These are phyloP conservation scores for Ellobium chinense DNA, from an alignment of 2,888 invertebrate species.

Conservation along the genomic window DNA sequence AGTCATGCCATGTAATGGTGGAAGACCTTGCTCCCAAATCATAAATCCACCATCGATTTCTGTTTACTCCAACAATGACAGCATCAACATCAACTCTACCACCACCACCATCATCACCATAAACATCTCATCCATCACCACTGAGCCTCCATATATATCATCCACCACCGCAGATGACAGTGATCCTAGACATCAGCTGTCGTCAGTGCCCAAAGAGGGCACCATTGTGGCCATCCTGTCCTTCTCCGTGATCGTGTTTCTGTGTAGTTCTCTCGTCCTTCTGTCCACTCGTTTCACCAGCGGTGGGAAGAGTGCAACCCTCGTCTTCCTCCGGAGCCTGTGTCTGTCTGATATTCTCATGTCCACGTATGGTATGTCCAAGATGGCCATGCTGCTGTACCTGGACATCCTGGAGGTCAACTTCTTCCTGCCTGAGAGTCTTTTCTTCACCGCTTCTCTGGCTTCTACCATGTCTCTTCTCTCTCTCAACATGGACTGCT, in stretches of 20 bases:
- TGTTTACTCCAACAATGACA: too few relatives aligned
- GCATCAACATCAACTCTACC: background rate
- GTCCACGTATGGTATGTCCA: constrained; percentile 68
- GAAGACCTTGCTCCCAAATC: background rate
- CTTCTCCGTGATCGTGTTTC: constrained; percentile 58
- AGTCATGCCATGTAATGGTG: constrained; percentile 2
- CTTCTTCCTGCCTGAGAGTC: constrained; percentile 72
- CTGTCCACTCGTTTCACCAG: constrained; percentile 50
- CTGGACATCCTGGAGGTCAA: constrained; percentile 58
- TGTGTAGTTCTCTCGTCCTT: constrained; percentile 40
- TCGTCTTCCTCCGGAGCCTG: constrained; percentile 69
- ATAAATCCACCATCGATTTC: too few relatives aligned
- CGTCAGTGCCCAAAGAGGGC: background rate
- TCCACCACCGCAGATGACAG: background rate
- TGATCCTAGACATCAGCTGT: background rate
- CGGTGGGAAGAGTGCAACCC: constrained; percentile 62
- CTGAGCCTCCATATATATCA: background rate
- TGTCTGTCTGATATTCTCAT: constrained; percentile 60
- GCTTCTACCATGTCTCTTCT: constrained; percentile 63
- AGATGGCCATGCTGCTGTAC: constrained; percentile 59
- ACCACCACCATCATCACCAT: background rate
- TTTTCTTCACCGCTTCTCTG: constrained; percentile 66
- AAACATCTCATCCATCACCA: background rate
- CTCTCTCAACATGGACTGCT: constrained; percentile 66
- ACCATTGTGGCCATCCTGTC: constrained; percentile 36